Evolutionary conservation across 2,797 vertebrate species (phyloP), one percentile per base, ranked within the genome.

Genomic region (Peromyscus attwateri): DNA sequence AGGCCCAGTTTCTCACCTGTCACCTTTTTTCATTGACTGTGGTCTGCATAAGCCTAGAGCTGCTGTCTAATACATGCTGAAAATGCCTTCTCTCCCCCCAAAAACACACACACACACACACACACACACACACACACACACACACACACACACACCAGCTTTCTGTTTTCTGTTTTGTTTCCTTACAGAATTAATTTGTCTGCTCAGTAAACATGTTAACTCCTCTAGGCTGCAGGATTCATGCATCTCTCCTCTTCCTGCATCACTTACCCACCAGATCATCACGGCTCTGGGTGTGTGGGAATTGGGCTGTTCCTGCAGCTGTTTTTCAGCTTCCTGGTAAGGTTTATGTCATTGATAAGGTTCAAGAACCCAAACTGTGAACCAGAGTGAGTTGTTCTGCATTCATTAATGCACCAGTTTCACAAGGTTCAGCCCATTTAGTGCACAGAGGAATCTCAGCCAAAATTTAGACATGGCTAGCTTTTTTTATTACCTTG

Each of bases 401-500:
- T 73, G 75, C 60, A 43, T 70, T 60, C 92, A 46, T 1, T 94
- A 62, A 73, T 13, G 60, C 55, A 21, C 83, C 73, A 57, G 89
- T 85, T 98, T 97, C 89, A 87, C 89, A 81, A 94, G 68, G 68
- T 81, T 95, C 96, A 73, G 87, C 91, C 90, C 92, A 82, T 95
- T 57, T 87, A 91, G n/a, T 91, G 46, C 82, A 64, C 87, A 60
- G 79, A 96, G 88, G 91, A 87, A 62, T 46, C 87, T 37, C 83
- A 60, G 75, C 73, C 80, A 97, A 80, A 97, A 92, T 98, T 98
- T 94, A 98, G 95, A 94, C 91, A 57, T 81, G 95, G 95, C 76
- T n/a, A 98, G 91, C 97, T 98, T 84, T 97, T 81, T 83, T 10
- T 87, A 96, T 91, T 85, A 94, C 97, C 95, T 98, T 98, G 97